phyloP scores from a whole-genome alignment of 1,140 invertebrate genomes.

The Doryteuthis pealeii region DNA sequence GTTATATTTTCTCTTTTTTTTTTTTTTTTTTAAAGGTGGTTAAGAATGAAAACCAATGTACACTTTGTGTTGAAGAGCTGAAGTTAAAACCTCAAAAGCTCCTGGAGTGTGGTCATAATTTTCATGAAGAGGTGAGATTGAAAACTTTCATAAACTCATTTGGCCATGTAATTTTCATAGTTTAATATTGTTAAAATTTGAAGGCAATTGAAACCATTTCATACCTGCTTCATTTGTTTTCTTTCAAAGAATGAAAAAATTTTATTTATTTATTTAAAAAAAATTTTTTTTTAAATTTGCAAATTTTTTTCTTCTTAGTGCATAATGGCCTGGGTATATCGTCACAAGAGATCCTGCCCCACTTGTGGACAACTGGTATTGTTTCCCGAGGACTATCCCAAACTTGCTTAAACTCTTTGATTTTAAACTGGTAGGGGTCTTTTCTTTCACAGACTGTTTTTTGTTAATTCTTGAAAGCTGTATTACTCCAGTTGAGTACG shows the following conservation, averaged over 20 bases:
- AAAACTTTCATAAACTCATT: no score
- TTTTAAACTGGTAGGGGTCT: background rate
- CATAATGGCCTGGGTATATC: slow-evolving; percentile 1
- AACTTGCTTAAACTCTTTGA: background rate
- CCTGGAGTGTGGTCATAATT: slow-evolving; percentile 1
- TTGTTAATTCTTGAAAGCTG: background rate
- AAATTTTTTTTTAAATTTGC: no score
- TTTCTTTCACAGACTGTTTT: background rate
- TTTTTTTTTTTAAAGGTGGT: no score
- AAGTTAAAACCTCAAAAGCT: background rate
- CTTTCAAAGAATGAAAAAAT: no score
- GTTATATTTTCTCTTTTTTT: no score
- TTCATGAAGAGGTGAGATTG: background rate
- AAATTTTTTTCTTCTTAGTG: background rate
- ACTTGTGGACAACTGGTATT: slow-evolving; percentile 1
- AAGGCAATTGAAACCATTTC: no score
- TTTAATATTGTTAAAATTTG: no score
- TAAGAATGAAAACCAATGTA: background rate
- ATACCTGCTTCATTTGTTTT: no score
- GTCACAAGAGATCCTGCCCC: background rate
- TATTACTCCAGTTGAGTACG: background rate
- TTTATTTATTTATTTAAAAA: no score
- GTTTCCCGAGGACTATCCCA: background rate
- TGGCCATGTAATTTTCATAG: no score
- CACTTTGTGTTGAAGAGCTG: background rate